A percentile compares a stretch with the other conserved stretches of the same genome.
Evolutionary conservation across 1,140 invertebrate genomes (phyloP).

Genomic region (Dinoponera quadriceps): DNA sequence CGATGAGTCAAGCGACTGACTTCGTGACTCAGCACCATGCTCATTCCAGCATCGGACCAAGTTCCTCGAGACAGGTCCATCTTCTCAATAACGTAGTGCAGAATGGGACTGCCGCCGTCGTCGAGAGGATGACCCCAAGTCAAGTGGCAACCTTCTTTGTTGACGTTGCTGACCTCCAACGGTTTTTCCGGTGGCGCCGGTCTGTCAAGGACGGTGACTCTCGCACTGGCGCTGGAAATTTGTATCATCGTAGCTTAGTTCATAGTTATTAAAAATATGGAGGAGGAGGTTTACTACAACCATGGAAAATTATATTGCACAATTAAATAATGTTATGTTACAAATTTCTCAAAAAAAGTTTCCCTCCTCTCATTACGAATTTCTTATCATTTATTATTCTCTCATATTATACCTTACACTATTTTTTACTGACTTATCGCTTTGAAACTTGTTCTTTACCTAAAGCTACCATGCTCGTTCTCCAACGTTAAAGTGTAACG

Average conservation of each 20-base stretch:
- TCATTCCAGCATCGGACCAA: conserved; percentile 97
- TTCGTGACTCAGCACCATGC: conserved; percentile 92
- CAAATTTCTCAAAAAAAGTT: background rate
- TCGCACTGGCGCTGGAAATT: conserved; percentile 90
- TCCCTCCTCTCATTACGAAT: background rate
- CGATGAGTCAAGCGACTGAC: conserved; percentile 95
- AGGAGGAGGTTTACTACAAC: background rate
- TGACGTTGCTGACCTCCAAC: conserved; percentile 93
- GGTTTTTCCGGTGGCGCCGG: conserved; percentile 95
- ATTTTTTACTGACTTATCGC: background rate
- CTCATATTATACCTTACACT: background rate
- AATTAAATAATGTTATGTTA: background rate
- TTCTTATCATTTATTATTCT: background rate
- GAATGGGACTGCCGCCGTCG: conserved; percentile 96
- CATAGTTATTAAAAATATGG: conserved; percentile 23
- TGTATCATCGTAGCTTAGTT: background rate
- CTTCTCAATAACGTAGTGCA: conserved; percentile 99
- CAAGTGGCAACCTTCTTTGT: conserved; percentile 95
- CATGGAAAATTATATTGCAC: too few relatives aligned
- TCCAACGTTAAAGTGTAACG: conserved; percentile 94
- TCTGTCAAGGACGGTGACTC: conserved; percentile 95
- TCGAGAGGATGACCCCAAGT: conserved; percentile 94
- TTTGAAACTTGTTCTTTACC: conserved; percentile 64
- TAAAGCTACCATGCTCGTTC: conserved; percentile 93
- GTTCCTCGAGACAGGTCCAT: conserved; percentile 98